Conservation (phyloP, 2,888 invertebrate genomes). For the Luffia ferchaultella region DNA sequence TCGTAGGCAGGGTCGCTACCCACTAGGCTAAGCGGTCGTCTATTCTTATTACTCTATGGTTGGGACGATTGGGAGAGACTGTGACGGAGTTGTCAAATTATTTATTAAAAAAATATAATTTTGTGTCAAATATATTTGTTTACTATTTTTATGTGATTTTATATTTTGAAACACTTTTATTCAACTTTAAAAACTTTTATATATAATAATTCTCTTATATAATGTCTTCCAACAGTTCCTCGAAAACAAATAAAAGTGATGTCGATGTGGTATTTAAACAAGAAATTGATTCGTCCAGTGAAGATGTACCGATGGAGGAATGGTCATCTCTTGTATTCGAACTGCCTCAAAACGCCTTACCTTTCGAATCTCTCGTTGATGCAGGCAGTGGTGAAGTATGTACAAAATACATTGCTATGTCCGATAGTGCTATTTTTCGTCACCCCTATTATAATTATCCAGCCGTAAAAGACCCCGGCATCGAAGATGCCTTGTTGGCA, state of each 20-base stretch:
- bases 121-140: no score
- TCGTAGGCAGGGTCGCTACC: no score
- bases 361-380: conserved; percentile 23
- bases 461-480: conserved; percentile 39
- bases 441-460: conserved; percentile 45
- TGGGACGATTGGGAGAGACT: no score
- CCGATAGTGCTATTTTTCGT: conserved; percentile 32
- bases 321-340: conserved; percentile 37
- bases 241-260: neutral
- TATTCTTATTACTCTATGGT: no score
- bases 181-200: no score
- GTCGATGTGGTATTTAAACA: conserved; percentile 5
- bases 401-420: conserved; percentile 30
- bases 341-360: conserved; percentile 21
- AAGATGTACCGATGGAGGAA: conserved; percentile 35
- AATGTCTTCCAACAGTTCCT: no score
- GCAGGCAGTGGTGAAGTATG: conserved; percentile 38
- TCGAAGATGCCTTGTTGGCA: conserved; percentile 28
- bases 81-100: no score
- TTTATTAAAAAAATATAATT: no score
- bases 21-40: no score
- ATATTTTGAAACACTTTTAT: no score
- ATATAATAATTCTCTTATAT: no score
- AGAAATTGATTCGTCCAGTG: conserved; percentile 26
- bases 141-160: no score